These are phyloP conservation scores for Puffinus mauretanicus DNA, from an alignment of 2,113 vertebrate species.

Conservation along the genomic window DNA sequence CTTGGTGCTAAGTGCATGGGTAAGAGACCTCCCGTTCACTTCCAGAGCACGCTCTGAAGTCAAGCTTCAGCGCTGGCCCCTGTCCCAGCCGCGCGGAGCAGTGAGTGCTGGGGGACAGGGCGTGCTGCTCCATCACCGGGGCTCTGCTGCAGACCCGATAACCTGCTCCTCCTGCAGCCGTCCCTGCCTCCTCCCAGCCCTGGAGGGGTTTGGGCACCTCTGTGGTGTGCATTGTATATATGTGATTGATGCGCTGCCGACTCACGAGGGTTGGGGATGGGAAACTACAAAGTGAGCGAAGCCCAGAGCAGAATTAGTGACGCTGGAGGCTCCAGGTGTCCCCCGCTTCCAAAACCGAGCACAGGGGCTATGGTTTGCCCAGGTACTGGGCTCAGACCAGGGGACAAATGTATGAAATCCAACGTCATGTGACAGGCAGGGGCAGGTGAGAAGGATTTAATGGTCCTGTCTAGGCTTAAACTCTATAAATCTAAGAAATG, in stretches of 20 bases:
- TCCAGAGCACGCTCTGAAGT: not conserved
- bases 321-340: not conserved
- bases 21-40: not conserved
- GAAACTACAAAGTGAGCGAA: not conserved
- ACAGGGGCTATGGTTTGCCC: not conserved
- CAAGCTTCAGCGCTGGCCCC: too few relatives aligned
- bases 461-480: not conserved
- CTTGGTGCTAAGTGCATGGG: not conserved
- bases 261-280: accelerated
- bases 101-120: not conserved
- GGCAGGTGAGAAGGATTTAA: not conserved
- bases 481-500: not conserved
- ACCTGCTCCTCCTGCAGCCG: not conserved
- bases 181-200: not conserved
- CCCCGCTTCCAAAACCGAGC: accelerated
- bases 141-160: not conserved
- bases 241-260: accelerated
- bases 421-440: not conserved
- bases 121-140: not conserved
- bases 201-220: too few relatives aligned
- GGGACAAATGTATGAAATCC: not conserved
- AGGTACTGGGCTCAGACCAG: not conserved
- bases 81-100: accelerated
- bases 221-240: accelerated
- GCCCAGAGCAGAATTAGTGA: not conserved